Base-by-base conservation (phyloP, 2,113 vertebrate genomes). In the Alces alces region DNA sequence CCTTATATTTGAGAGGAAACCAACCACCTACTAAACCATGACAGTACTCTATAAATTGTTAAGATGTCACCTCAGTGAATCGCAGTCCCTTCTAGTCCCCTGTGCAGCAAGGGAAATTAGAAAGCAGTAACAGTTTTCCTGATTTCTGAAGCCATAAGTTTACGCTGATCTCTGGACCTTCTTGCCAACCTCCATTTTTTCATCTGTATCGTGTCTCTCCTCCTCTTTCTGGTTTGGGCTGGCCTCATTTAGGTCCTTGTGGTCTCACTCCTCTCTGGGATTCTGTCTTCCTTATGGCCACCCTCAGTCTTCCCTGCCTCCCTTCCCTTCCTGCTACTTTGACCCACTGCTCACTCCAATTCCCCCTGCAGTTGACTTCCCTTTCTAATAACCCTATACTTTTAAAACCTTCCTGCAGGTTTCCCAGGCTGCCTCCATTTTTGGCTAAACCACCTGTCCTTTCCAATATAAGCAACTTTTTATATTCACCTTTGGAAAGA, bases 381-480 rank as follows among this genome's bases (percentile, higher is more conserved):
- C 52, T 50, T 93, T 76, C 82, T 85, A 54, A 43, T 27, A 27
- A n/a, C 55, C 17, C 30, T n/a, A 0, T 64, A 6, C 16, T 64
- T 80, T 86, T 66, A 17, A 76, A 79, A 43, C n/a, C 50, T 78
- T 84, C 70, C 15, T 3, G 1, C 28, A 33, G 30, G 25, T 95
- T 79, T 92, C 50, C 33, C 28, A 33, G 61, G 45, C 13, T 50
- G 19, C 78, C 45, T 86, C 21, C n/a, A 15, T 89, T 88, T 55
- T 45, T 39, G 83, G 89, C 54, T 39, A 36, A 36, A 73, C 64
- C 15, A n/a, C 33, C 57, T 10, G 21, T 9, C 19, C 86, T 89
- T 97, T 30, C 25, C 76, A 36, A 86, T 15, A 57, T 45, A 96
- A 90, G 36, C 25, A 87, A 25, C 54, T 86, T 60, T 14, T 79